Base-by-base conservation (phyloP, 1,140 invertebrate genomes). In the Bicyclus anynana region DNA sequence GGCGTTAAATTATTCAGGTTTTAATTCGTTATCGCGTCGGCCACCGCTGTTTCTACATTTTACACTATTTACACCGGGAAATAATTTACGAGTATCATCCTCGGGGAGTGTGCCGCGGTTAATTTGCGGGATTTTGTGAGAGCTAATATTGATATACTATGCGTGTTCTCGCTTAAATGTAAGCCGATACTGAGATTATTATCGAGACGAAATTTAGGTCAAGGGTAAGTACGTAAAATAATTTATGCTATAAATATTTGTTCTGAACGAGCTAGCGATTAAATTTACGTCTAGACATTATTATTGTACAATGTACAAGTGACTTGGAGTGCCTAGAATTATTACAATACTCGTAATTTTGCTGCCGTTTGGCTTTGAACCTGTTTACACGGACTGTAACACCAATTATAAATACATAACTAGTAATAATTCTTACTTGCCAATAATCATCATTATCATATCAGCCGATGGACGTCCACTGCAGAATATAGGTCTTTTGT, bases 1-100 rank as follows among this genome's bases (percentile, higher is more conserved):
- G 71, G 81, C 81, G 77, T 84, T 86, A 86, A 86, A 88, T 88
- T 86, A 88, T 88, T 88, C 83, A 88, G 79, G 75, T 84, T 87
- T 88, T 88, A 88, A 88, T 88, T 88, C 74, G 77, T 86, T 85
- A 88, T 86, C 79, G 73, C 75, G 69, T 74, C 53, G 71, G 73
- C 79, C 74, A 79, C 80, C 70, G 69, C 64, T 76, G 78, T 83
- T 80, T 73, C 74, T 76, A 67, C 72, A 70, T 80, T 81, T 77
- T 81, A 80, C 75, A 83, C 81, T 88, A 86, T 86, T 88, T 84
- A 81, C 74, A 77, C 61, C 53, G 63, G 69, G 61, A 80, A 83
- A 85, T 84, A 77, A 85, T 86, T 85, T 79, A 80, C 70, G 68
- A 69, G 65, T 56, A 35, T 59, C 65, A 66, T 75, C 69, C 67